A percentile compares a stretch with the other conserved stretches of the same genome.
Evolutionary conservation across 1,140 invertebrate genomes (phyloP).

Genomic region (Trichonephila inaurata): DNA sequence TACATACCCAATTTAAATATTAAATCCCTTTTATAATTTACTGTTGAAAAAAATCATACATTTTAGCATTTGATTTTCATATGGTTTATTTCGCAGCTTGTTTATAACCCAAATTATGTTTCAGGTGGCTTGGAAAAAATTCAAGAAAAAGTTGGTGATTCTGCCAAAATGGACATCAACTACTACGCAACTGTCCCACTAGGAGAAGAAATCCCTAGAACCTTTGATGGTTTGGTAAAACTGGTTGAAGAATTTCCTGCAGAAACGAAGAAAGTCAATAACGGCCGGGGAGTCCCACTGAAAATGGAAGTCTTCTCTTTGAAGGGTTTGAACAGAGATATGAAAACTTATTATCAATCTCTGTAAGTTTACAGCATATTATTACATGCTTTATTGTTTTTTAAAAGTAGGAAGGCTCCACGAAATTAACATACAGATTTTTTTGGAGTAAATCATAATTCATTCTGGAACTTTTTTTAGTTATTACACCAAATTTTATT

Average conservation of each 20-base stretch:
- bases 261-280: slow-evolving; percentile 53
- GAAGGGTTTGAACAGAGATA: neutral
- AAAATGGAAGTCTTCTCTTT: slow-evolving; percentile 53
- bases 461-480: too few relatives aligned
- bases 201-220: neutral
- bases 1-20: too few relatives aligned
- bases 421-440: too few relatives aligned
- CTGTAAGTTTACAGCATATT: slow-evolving; percentile 4
- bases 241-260: slow-evolving; percentile 44
- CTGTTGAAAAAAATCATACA: too few relatives aligned
- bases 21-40: too few relatives aligned
- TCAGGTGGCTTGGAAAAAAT: slow-evolving; percentile 47
- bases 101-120: neutral
- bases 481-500: too few relatives aligned
- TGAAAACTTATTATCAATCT: slow-evolving; percentile 3
- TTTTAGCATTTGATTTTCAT: too few relatives aligned
- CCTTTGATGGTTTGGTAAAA: neutral
- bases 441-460: too few relatives aligned
- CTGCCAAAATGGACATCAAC: slow-evolving; percentile 44
- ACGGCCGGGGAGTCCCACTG: slow-evolving; percentile 19
- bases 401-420: too few relatives aligned
- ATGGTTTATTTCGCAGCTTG: too few relatives aligned
- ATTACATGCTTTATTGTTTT: too few relatives aligned
- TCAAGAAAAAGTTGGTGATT: neutral
- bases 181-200: slow-evolving; percentile 69